Percentiles rank a stretch among this genome's conserved stretches.
These are phyloP conservation scores for Simalia tracyae DNA, from an alignment of 2,797 vertebrate species.

Conservation along the genomic window DNA sequence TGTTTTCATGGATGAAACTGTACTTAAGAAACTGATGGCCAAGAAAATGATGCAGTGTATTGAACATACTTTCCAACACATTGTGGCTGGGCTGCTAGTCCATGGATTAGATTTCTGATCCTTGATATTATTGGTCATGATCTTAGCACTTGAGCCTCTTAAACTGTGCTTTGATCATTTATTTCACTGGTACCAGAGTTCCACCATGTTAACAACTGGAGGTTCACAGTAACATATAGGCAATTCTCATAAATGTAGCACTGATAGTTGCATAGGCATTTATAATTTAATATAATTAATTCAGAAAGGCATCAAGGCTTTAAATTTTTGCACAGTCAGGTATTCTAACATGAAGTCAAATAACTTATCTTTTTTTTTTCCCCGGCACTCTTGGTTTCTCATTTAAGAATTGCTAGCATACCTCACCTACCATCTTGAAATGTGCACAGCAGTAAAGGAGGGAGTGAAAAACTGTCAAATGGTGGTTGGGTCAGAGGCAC, in stretches of 20 bases:
- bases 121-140: neutral
- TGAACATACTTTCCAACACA: neutral
- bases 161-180: neutral
- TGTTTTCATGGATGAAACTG: neutral
- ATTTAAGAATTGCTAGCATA: neutral
- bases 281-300: neutral
- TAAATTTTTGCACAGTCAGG: neutral
- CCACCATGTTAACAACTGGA: neutral
- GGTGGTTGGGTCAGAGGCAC: too few species aligned
- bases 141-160: neutral
- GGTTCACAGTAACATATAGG: neutral
- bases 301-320: neutral
- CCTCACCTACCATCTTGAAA: neutral
- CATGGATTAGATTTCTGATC: neutral
- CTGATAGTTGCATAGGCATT: neutral
- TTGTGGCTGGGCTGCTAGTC: neutral
- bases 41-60: neutral
- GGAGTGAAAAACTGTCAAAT: too few species aligned
- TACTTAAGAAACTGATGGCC: neutral
- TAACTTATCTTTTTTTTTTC: neutral
- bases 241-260: neutral
- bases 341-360: neutral
- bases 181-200: neutral
- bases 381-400: neutral
- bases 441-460: neutral